Percentiles rank a stretch among this genome's conserved stretches.
Evolutionary conservation across 2,113 vertebrate genomes (phyloP).

Genomic region (Sula dactylatra): DNA sequence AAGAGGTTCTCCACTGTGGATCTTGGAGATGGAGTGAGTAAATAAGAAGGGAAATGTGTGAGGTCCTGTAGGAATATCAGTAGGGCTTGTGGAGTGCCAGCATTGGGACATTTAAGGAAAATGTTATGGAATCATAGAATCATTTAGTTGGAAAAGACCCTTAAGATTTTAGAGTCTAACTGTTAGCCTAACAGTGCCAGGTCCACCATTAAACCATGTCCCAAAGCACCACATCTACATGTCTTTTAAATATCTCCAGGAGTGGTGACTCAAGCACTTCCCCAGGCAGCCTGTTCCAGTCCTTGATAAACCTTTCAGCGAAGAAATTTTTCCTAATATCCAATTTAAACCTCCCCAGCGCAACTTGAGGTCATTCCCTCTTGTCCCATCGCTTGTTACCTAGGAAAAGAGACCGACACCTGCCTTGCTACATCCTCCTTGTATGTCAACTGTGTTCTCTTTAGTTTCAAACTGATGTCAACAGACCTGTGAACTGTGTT

Average conservation of each 20-base stretch:
- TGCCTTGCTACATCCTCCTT: not conserved
- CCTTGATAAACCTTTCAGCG: not conserved
- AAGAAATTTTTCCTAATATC: not conserved
- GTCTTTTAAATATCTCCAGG: not conserved
- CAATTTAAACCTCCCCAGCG: not conserved
- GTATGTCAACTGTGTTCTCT: not conserved
- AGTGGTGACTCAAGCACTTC: not conserved
- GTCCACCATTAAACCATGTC: not conserved
- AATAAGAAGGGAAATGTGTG: not conserved
- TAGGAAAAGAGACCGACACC: not conserved
- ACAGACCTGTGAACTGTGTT: not conserved
- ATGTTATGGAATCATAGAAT: not conserved
- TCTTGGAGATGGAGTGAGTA: not conserved
- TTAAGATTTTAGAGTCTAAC: not conserved
- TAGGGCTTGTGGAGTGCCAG: not conserved
- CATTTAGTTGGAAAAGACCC: not conserved
- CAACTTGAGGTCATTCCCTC: not conserved
- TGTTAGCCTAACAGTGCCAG: not conserved
- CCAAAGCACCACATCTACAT: rapidly evolving
- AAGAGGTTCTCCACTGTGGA: not conserved
- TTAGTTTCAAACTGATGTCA: not conserved
- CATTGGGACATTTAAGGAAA: not conserved
- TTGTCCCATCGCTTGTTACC: not conserved
- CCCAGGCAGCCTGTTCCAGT: not conserved
- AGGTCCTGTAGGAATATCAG: not conserved